A percentile compares a stretch with the other conserved stretches of the same genome.
Evolutionary conservation across 2,888 invertebrate genomes (phyloP).

Genomic region (Acrobasis repandana): DNA sequence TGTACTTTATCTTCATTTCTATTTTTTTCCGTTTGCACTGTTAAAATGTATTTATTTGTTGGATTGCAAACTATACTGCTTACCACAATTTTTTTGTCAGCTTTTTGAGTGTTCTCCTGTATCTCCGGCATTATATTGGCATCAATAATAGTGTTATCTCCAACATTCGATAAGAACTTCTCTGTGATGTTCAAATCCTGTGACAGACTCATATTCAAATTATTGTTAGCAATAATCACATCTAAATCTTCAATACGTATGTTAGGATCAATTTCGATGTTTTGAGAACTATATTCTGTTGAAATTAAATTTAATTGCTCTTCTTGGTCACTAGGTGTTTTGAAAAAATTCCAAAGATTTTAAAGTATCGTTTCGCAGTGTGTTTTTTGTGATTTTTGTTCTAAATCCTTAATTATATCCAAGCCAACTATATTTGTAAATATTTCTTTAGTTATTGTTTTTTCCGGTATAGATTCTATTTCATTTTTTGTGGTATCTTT

Average conservation of each 20-base stretch:
- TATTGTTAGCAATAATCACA: not conserved
- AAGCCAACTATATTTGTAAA: conserved; percentile 2
- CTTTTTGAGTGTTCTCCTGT: not conserved
- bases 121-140: not conserved
- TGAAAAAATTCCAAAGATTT: too few relatives aligned
- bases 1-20: too few relatives aligned
- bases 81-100: conserved; percentile 1
- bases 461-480: conserved; percentile 6
- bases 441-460: not conserved
- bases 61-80: not conserved
- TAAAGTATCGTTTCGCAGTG: too few relatives aligned
- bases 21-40: not conserved
- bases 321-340: not conserved
- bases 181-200: not conserved
- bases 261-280: too few relatives aligned
- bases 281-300: too few relatives aligned
- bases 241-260: not conserved
- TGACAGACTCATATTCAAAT: not conserved
- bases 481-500: conserved; percentile 6
- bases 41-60: not conserved
- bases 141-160: not conserved
- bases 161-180: not conserved
- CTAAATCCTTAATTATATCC: not conserved
- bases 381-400: too few relatives aligned
- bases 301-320: too few relatives aligned